phyloP scores from a whole-genome alignment of 1,140 invertebrate species.

The Psilanteris sp. region DNA sequence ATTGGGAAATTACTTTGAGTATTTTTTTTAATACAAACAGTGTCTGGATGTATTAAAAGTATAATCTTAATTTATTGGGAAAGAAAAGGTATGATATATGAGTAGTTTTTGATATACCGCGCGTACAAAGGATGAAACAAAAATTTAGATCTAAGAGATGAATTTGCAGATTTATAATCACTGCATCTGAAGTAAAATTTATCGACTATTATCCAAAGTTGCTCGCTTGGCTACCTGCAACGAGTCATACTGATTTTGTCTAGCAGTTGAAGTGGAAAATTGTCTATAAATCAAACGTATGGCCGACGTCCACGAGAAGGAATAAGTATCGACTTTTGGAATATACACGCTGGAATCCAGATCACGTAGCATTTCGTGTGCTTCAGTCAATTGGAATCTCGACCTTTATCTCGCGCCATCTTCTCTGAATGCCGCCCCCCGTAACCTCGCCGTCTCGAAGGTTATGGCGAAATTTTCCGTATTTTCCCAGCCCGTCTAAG shows the following conservation, averaged over 20 bases:
- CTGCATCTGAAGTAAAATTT: conserved; percentile 60
- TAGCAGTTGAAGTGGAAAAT: conserved; percentile 64
- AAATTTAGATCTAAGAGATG: conserved; percentile 39
- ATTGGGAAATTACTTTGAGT: too few species aligned
- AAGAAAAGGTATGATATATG: not conserved
- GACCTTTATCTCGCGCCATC: conserved; percentile 46
- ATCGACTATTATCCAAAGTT: conserved; percentile 61
- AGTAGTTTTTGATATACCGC: conserved; percentile 43
- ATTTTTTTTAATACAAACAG: too few species aligned
- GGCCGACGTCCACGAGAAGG: conserved; percentile 51
- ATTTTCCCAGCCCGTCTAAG: conserved; percentile 66
- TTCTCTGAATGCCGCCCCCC: conserved; percentile 19
- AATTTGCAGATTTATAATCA: conserved; percentile 58
- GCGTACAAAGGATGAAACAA: conserved; percentile 15
- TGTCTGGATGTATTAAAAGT: too few species aligned
- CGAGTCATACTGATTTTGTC: conserved; percentile 64
- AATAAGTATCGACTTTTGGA: conserved; percentile 64
- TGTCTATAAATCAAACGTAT: conserved; percentile 67
- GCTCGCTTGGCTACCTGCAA: conserved; percentile 41
- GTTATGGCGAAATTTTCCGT: conserved; percentile 67
- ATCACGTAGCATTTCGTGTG: conserved; percentile 62
- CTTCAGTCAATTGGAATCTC: conserved; percentile 64
- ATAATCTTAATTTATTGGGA: too few species aligned
- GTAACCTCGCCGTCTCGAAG: conserved; percentile 34
- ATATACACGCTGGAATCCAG: conserved; percentile 50